phyloP scores from a whole-genome alignment of 2,888 invertebrate species.

The Pherbina coryleti region DNA sequence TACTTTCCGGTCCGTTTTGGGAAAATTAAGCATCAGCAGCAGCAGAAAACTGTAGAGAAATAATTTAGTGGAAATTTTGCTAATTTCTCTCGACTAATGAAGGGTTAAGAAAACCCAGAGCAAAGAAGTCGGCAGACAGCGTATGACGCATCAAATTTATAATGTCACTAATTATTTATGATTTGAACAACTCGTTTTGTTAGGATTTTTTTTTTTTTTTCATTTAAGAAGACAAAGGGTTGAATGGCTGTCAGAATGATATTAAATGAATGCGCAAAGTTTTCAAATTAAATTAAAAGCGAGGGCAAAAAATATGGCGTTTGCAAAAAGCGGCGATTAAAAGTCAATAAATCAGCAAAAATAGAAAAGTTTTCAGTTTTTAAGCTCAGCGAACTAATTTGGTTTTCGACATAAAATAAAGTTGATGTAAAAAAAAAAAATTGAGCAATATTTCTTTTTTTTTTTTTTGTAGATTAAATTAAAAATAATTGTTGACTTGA shows the following conservation, averaged over 20 bases:
- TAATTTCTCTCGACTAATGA: constrained; percentile 21
- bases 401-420: not conserved
- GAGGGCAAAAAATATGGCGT: constrained; percentile 6
- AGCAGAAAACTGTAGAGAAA: not conserved
- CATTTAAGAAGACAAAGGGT: constrained; percentile 5
- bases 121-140: not conserved
- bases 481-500: not conserved
- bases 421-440: not conserved
- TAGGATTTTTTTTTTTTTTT: not conserved
- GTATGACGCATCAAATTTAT: constrained; percentile 15
- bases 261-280: constrained; percentile 29
- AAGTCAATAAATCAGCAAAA: constrained; percentile 38
- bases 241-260: not conserved
- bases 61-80: constrained; percentile 3
- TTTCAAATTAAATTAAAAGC: constrained; percentile 43
- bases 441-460: not conserved
- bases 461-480: too few species aligned
- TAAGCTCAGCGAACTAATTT: not conserved
- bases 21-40: not conserved
- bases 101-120: constrained; percentile 14
- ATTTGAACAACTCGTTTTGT: constrained; percentile 12
- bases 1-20: constrained; percentile 15
- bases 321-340: constrained; percentile 30
- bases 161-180: constrained; percentile 34
- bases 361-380: not conserved